A percentile compares a stretch with the other conserved stretches of the same genome.
phyloP scores from a whole-genome alignment of 2,113 vertebrate species.

The Pollachius pollachius region DNA sequence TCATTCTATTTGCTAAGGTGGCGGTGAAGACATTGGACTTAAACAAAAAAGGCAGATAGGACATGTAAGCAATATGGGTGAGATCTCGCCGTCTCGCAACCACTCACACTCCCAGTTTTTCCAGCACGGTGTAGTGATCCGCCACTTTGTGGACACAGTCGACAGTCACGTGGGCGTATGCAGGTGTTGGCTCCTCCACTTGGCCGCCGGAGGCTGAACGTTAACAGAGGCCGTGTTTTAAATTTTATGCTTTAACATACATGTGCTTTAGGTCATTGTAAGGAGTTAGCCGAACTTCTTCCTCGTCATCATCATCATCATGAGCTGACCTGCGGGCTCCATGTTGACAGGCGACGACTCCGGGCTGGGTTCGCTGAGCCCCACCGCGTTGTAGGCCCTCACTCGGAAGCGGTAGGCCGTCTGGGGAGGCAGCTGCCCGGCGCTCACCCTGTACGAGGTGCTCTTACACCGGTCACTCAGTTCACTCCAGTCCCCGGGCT shows the following conservation, averaged over 20 bases:
- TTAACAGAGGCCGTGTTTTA: too few relatives aligned
- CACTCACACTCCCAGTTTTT: constrained; percentile 86
- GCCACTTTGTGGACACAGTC: constrained; percentile 72
- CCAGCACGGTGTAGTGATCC: constrained; percentile 73
- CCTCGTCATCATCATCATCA: too few relatives aligned
- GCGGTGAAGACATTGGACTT: too few relatives aligned
- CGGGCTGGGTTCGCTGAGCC: constrained; percentile 69
- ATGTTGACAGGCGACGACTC: constrained; percentile 68
- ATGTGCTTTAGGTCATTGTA: too few relatives aligned
- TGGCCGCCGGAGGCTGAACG: constrained; percentile 25
- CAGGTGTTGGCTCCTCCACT: constrained; percentile 34
- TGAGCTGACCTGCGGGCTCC: constrained; percentile 35
- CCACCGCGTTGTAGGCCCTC: constrained; percentile 69
- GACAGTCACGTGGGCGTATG: constrained; percentile 59
- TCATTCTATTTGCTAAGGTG: too few relatives aligned
- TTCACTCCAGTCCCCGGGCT: constrained; percentile 54
- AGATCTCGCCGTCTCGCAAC: neutral
- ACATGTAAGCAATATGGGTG: too few relatives aligned
- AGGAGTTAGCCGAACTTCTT: too few relatives aligned
- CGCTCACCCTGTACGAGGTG: constrained; percentile 68
- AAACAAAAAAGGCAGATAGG: too few relatives aligned
- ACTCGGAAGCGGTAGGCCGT: constrained; percentile 72
- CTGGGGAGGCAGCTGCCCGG: constrained; percentile 54
- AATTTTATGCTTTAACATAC: too few relatives aligned
- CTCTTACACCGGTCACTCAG: constrained; percentile 66